phyloP scores from a whole-genome alignment of 2,797 vertebrate species.

The Sparidentex hasta region DNA sequence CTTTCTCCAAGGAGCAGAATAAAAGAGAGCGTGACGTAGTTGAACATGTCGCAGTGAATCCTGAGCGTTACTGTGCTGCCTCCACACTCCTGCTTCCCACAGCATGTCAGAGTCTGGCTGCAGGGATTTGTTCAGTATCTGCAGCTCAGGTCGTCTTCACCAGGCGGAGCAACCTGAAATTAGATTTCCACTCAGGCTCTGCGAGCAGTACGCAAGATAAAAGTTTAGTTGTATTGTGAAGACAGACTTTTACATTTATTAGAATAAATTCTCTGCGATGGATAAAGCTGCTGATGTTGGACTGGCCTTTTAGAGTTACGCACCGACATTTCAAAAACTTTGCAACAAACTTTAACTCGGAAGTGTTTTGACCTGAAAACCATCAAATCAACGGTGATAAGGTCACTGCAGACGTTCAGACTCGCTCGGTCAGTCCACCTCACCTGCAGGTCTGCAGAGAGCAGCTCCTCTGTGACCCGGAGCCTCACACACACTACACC shows the following conservation, averaged over 20 bases:
- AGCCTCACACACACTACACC: too few species aligned
- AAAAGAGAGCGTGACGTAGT: too few species aligned
- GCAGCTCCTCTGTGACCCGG: too few species aligned
- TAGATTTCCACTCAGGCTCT: not conserved
- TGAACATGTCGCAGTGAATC: too few species aligned
- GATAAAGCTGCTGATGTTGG: not conserved
- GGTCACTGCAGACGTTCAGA: not conserved
- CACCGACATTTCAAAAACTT: not conserved
- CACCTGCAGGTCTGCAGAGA: not conserved
- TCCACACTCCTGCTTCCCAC: not conserved
- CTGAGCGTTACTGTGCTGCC: not conserved
- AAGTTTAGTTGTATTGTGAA: not conserved
- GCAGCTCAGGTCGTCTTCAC: not conserved
- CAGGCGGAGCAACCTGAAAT: not conserved
- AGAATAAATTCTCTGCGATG: not conserved
- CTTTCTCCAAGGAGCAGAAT: too few species aligned
- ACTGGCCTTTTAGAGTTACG: not conserved
- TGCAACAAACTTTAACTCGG: not conserved
- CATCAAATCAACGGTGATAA: not conserved
- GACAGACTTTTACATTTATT: not conserved
- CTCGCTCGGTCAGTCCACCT: not conserved
- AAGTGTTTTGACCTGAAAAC: not conserved
- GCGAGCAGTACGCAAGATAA: not conserved
- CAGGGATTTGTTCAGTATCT: too few species aligned
- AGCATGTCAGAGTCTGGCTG: too few species aligned